Base-by-base conservation (phyloP, 2,888 invertebrate species). In the Silvanus unidentatus region DNA sequence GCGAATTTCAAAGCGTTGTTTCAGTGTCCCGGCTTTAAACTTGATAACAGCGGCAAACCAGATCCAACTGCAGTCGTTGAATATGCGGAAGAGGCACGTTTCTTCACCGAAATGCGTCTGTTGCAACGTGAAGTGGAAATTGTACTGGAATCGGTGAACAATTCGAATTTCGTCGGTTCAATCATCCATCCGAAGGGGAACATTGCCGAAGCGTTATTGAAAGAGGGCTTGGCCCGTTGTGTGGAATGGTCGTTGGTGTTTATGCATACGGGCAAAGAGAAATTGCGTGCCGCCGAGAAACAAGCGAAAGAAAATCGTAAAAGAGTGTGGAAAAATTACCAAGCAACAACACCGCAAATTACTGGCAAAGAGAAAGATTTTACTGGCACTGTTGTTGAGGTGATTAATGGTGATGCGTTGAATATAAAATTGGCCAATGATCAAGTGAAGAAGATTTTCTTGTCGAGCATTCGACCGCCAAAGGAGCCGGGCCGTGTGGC, bases 391-490 rank as follows among this genome's bases (percentile, higher is more conserved):
- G 92, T 94, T 0, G 75, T 89, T 13, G 99, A 99, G 72, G 84
- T 97, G 29, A 84, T 92, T 3, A 94, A 95, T 65, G 98, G 93
- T 0, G 99, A 99, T 73, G 90, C 94, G 0, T 74, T 99, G 27
- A 81, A 88, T 40, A 82, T 99, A 0, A 93, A 91, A 68, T 75
- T 86, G 43, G 74, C 81, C 16, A 88, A 86, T 64, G 88, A 87
- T 29, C 77, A 81, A 29, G 75, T 80, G 34, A 91, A 91, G 71
- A 99, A 98, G 73, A 84, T 99, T 37, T 98, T 97, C 75, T 77
- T 99, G 49, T 89, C 98, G 22, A 95, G 96, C 68, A 88, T 99
- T 65, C 81, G 97, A 57, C 91, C 97, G 40, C 98, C 97, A 29
- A 63, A 62, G 32, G 91, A 85, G 68, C 65, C 74, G 28, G 68